Base-by-base conservation (phyloP, 2,888 invertebrate species). In the Cylloceria caligata region DNA sequence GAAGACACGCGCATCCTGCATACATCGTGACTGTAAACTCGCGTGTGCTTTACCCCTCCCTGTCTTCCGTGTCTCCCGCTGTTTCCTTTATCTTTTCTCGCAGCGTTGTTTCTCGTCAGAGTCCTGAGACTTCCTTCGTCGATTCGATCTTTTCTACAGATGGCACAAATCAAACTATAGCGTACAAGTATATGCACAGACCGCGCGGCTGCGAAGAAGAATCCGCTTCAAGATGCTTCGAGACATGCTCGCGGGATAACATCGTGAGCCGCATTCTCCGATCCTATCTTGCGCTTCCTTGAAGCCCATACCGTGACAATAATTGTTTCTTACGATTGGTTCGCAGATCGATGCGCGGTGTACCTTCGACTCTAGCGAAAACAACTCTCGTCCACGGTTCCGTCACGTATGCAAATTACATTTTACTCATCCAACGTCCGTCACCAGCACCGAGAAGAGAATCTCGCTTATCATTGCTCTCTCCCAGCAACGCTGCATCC, bases 1-100 rank as follows among this genome's bases (percentile, higher is more conserved):
- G 91, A 90, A 91, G 91, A 90, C 91, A 92, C 91, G 91, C 91
- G 91, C 91, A 92, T 92, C 92, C 92, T 92, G 92, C 88, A 86
- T 86, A 82, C 87, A 87, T 88, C 92, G 91, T 92, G 91, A 92
- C 90, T 87, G 30, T 68, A 89, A 9, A 52, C 52, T 24, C 89
- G 88, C 88, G 91, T 89, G 86, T 83, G 83, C 60, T 84, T 83
- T 67, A 64, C 69, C 65, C 81, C 77, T 78, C 76, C 52, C 9
- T 9, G 13, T 30, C 79, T 47, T 78, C 68, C 47, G 45, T 65
- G 42, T 36, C 39, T 60, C 21, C 52, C 27, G 13, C 73, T 55
- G 16, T 21, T 71, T 78, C 62, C 72, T 55, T 62, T 62, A 47
- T 81, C 68, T 67, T 3, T n/a, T 52, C 60, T 57, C 52, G 11